These are phyloP conservation scores for Bambusicola thoracicus DNA, from an alignment of 2,113 vertebrate species.

Conservation along the genomic window DNA sequence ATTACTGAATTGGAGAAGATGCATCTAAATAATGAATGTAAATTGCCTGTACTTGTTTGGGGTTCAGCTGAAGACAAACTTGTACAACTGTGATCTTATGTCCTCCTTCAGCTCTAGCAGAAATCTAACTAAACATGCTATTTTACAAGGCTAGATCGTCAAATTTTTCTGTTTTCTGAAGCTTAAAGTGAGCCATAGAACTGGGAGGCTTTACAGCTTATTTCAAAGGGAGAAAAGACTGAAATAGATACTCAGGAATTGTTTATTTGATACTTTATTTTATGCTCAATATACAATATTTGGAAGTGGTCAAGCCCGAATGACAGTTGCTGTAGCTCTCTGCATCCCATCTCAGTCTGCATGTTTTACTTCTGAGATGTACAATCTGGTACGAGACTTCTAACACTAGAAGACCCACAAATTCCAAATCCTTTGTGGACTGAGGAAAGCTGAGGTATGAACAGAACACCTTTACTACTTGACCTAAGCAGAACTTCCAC, in stretches of 20 bases:
- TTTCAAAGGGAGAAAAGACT: background rate
- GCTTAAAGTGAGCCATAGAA: background rate
- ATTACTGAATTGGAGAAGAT: background rate
- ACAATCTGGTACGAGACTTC: background rate
- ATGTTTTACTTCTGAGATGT: background rate
- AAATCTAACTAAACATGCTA: background rate
- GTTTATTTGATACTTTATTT: background rate
- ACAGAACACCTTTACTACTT: background rate
- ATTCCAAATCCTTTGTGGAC: background rate
- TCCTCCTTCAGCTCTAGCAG: background rate
- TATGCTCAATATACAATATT: background rate
- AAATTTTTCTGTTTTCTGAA: background rate
- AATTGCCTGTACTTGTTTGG: background rate
- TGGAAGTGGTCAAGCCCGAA: background rate
- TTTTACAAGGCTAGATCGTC: background rate
- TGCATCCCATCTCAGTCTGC: background rate
- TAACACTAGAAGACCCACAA: background rate
- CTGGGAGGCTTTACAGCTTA: background rate
- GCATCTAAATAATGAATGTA: background rate
- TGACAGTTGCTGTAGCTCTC: background rate
- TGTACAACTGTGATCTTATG: background rate
- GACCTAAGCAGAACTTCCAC: background rate
- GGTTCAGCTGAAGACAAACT: background rate
- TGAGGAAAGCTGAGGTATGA: background rate
- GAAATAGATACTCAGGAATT: background rate